Percentiles rank a stretch among this genome's conserved stretches.
These are phyloP conservation scores for Thunnus maccoyii DNA, from an alignment of 2,113 vertebrate genomes.

Conservation along the genomic window DNA sequence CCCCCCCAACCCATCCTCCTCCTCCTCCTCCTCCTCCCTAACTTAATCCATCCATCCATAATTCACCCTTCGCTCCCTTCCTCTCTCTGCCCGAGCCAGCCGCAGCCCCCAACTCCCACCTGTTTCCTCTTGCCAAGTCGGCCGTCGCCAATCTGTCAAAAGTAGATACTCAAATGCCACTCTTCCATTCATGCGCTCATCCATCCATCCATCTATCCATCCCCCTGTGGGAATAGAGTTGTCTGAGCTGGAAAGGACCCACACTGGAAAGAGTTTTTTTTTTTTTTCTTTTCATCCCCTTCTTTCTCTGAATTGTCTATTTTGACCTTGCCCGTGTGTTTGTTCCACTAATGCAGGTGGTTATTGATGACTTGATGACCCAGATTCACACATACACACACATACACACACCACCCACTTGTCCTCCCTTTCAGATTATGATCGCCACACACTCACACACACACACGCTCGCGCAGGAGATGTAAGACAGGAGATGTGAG, in stretches of 20 bases:
- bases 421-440: slow-evolving; percentile 55
- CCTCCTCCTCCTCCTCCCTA: neutral
- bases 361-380: slow-evolving; percentile 72
- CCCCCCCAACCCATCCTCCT: neutral
- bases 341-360: slow-evolving; percentile 49
- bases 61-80: slow-evolving; percentile 49
- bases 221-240: slow-evolving; percentile 32
- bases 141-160: slow-evolving; percentile 64
- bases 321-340: slow-evolving; percentile 69
- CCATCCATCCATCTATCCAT: slow-evolving; percentile 23
- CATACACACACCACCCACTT: slow-evolving; percentile 40
- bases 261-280: slow-evolving; percentile 1
- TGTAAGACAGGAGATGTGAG: slow-evolving; percentile 48
- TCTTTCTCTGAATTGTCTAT: slow-evolving; percentile 37
- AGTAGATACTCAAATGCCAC: slow-evolving; percentile 66
- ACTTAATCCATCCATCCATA: slow-evolving; percentile 55
- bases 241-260: slow-evolving; percentile 31
- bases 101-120: slow-evolving; percentile 64
- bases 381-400: slow-evolving; percentile 44
- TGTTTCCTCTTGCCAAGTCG: slow-evolving; percentile 69
- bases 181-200: slow-evolving; percentile 53
- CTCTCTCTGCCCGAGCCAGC: slow-evolving; percentile 36
- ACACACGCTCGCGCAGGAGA: slow-evolving; percentile 48
- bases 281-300: neutral
- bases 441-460: slow-evolving; percentile 28